Evolutionary conservation across 2,113 vertebrate genomes (phyloP), one percentile per base, ranked within the genome.

Genomic region (Sylvilagus bachmani): DNA sequence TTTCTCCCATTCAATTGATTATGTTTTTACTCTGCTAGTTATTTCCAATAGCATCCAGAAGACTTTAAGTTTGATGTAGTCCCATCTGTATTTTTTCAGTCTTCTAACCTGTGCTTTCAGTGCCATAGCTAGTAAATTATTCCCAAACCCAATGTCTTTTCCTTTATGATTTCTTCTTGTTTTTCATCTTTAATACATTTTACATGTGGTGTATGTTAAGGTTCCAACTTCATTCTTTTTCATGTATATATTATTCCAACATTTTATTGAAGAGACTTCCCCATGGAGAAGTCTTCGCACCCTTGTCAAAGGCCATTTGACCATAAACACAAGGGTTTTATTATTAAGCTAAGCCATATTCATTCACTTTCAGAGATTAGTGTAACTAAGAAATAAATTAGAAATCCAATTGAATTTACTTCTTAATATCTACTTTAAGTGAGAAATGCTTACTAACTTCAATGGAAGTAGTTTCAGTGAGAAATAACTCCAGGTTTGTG

Each of bases 311-410:
- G n/a, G 93, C 73, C 31, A 33, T 36, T 36, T 71, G 64, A 82
- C 27, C 27, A 29, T 22, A 24, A 6, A 53, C 24, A 10, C 27
- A 33, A 82, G 6, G 51, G 5, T 86, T 66, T 89, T 86, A 77
- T 69, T 95, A 88, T 96, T 77, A 83, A 90, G 22, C 13, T 77
- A 83, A 90, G 22, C 13, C 17, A 77, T 12, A 70, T 66, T 67
- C n/a, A 86, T 69, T 38, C 64, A 51, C 44, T 87, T 85, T 25
- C 17, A 88, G 31, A 75, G 61, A 92, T 95, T 90, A 77, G 80
- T 51, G 9, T 10, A 94, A 80, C 36, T 70, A 84, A 77, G 67
- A 62, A 69, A 80, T 55, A 3, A 38, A 21, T 86, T 71, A 49
- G 21, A 91, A 96, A 81, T 67, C 10, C 27, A 31, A 89, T 84